Evolutionary conservation across 1,140 invertebrate species (phyloP), one percentile per base, ranked within the genome.

Genomic region (Battus philenor): DNA sequence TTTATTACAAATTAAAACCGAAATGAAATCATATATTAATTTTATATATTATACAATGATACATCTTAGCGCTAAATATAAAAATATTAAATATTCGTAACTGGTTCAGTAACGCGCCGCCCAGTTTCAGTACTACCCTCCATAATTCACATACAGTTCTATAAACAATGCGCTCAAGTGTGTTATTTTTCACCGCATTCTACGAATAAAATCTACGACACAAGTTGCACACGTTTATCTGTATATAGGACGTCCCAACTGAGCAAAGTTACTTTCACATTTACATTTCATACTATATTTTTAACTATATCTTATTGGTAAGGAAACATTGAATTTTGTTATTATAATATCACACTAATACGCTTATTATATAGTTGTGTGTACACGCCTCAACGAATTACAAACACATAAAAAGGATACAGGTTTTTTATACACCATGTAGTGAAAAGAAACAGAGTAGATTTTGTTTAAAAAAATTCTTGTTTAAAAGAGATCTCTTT

Each of bases 81-180:
- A 82, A 82, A 82, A 82, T 82, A 82, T 82, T 68, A 78, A 82
- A 82, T 69, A 73, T 76, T 55, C 62, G 10, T 27, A 41, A 73
- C 58, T 59, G 60, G 47, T 53, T 49, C 32, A 59, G 33, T 51
- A 47, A 43, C 7, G 33, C 38, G 47, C 17, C 41, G 51, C 49
- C 52, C 59, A 59, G 16, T 53, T 51, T 45, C 41, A 50, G 36
- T 13, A 54, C 38, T 54, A 38, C 59, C 57, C 44, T 57, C 9
- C 27, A 10, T 30, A 4, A 10, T 4, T 26, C 10, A 26, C 24
- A 7, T 2, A 9, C 7, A n/a, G n/a, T n/a, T n/a, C n/a, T n/a
- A n/a, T n/a, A n/a, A n/a, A n/a, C n/a, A n/a, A n/a, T n/a, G n/a
- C n/a, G n/a, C n/a, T n/a, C n/a, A n/a, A n/a, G n/a, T 20, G 6